Conservation (phyloP, 2,113 vertebrate species). For the Planiliza haematocheilus region DNA sequence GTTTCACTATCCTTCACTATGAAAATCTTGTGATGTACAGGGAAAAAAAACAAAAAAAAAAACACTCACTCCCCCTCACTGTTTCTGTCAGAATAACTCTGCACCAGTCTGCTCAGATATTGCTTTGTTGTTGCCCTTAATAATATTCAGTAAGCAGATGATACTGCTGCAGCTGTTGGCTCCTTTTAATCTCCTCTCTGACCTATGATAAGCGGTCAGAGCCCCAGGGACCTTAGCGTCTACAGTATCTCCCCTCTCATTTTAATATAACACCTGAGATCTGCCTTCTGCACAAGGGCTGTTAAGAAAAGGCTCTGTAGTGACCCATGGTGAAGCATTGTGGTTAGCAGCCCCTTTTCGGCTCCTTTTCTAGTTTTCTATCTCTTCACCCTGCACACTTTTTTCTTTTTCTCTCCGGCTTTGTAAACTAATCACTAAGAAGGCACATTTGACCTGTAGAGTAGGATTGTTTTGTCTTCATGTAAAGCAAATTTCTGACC, state of each 20-base stretch:
- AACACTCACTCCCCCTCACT: conserved; percentile 25
- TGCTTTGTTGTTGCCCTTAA: conserved; percentile 46
- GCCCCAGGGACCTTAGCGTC: conserved; percentile 22
- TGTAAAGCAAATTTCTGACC: not conserved
- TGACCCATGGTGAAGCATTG: not conserved
- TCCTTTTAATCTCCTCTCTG: conserved; percentile 53
- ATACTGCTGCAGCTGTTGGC: conserved; percentile 46
- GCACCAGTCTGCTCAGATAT: conserved; percentile 33
- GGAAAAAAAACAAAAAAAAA: conserved; percentile 1
- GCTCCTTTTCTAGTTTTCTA: too few species aligned
- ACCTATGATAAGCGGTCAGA: conserved; percentile 40
- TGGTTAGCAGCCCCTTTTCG: not conserved
- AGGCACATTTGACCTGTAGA: not conserved
- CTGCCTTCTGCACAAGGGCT: conserved; percentile 10
- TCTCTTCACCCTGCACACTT: too few species aligned
- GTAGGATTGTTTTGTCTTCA: too few species aligned
- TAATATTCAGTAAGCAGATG: conserved; percentile 49
- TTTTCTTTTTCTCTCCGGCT: not conserved
- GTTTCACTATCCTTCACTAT: conserved; percentile 11
- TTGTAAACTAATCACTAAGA: not conserved
- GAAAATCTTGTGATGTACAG: conserved; percentile 39
- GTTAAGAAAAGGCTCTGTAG: not conserved
- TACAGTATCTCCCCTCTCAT: conserved; percentile 11
- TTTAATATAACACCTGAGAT: conserved; percentile 36
- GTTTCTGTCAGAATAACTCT: conserved; percentile 15